Evolutionary conservation across 2,888 invertebrate species (phyloP).

Genomic region (Himalopsyche kuldschensis): DNA sequence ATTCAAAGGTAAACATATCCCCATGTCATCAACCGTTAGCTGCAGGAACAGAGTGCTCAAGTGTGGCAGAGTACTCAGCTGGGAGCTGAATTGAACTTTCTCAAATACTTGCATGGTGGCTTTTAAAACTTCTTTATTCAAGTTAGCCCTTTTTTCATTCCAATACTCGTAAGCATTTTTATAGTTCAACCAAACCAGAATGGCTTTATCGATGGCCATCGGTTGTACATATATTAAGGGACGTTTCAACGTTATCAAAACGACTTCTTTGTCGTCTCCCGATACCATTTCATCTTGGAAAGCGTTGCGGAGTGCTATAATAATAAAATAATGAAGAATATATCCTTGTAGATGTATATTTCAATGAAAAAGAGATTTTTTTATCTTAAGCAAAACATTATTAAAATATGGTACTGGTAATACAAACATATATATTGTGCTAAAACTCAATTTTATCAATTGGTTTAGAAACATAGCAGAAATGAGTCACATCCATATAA

Average conservation of each 20-base stretch:
- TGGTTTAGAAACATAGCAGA: background rate
- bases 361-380: too few species aligned
- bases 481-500: too few species aligned
- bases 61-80: slow-evolving; percentile 71
- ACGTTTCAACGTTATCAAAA: slow-evolving; percentile 86
- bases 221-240: slow-evolving; percentile 97
- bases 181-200: slow-evolving; percentile 98
- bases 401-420: too few species aligned
- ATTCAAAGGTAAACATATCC: slow-evolving; percentile 90
- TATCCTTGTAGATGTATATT: background rate
- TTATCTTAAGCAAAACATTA: background rate
- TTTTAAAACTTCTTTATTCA: slow-evolving; percentile 84
- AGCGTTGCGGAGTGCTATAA: slow-evolving; percentile 69
- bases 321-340: background rate
- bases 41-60: slow-evolving; percentile 90
- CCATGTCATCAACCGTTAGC: slow-evolving; percentile 94
- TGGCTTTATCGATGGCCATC: slow-evolving; percentile 96
- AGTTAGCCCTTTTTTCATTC: slow-evolving; percentile 91
- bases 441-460: too few species aligned
- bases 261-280: slow-evolving; percentile 80
- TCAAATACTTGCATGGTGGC: slow-evolving; percentile 70
- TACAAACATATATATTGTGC: too few species aligned
- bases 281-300: slow-evolving; percentile 90
- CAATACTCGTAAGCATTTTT: slow-evolving; percentile 99
- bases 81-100: slow-evolving; percentile 74